These are phyloP conservation scores for Athalia circularis DNA, from an alignment of 2,888 invertebrate genomes.

Conservation along the genomic window DNA sequence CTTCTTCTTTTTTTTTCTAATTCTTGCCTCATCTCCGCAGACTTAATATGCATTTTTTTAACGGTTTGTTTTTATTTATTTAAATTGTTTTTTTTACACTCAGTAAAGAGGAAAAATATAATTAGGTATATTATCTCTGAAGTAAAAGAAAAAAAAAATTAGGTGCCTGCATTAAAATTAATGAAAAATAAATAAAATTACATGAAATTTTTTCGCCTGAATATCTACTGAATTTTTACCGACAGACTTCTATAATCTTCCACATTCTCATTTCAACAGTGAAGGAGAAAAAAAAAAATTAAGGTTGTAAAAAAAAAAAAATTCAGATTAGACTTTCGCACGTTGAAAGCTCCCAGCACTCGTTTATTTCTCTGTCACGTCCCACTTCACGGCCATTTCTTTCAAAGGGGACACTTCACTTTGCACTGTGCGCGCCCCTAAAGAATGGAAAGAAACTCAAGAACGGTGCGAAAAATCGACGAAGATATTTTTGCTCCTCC, in stretches of 20 bases:
- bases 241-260: too few relatives aligned
- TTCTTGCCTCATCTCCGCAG: neutral
- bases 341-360: neutral
- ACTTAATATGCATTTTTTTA: neutral
- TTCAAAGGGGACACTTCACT: too few relatives aligned
- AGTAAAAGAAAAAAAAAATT: too few relatives aligned
- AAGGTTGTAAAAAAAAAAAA: conserved; percentile 43
- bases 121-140: too few relatives aligned
- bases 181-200: neutral
- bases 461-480: too few relatives aligned
- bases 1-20: neutral
- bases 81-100: conserved; percentile 34
- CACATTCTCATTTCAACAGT: neutral
- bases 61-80: neutral
- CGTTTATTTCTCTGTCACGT: neutral
- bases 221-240: too few relatives aligned
- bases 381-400: neutral
- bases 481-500: too few relatives aligned
- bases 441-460: too few relatives aligned
- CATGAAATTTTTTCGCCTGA: neutral
- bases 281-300: conserved; percentile 10
- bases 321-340: neutral
- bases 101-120: too few relatives aligned
- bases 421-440: too few relatives aligned
- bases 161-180: neutral